Conservation (phyloP, 2,888 invertebrate species). For the Melieria crassipennis region DNA sequence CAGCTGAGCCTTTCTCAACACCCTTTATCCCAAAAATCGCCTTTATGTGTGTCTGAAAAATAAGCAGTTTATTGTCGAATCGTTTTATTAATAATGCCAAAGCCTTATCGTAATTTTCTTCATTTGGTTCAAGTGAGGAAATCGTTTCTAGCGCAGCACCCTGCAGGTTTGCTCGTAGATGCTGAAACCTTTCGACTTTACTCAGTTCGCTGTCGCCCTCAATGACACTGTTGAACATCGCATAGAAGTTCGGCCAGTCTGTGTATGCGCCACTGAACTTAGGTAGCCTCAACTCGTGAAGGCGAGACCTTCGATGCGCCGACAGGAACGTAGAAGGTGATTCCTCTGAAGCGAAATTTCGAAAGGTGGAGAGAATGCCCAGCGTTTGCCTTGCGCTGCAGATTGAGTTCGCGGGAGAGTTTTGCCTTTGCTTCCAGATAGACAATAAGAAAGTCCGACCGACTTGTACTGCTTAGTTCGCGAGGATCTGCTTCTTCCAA, state of each 20-base stretch:
- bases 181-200: conserved; percentile 39
- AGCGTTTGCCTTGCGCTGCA: neutral
- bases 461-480: conserved; percentile 10
- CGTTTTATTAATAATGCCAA: conserved; percentile 38
- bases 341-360: conserved; percentile 25
- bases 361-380: conserved; percentile 29
- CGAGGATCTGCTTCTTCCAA: conserved; percentile 22
- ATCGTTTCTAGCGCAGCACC: conserved; percentile 38
- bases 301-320: conserved; percentile 31
- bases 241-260: conserved; percentile 38
- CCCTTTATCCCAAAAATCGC: conserved; percentile 38
- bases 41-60: conserved; percentile 29
- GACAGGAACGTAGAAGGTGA: neutral
- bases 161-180: conserved; percentile 32
- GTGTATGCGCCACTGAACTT: conserved; percentile 37
- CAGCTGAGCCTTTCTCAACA: conserved; percentile 26
- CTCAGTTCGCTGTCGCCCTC: conserved; percentile 30
- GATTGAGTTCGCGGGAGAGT: conserved; percentile 24
- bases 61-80: conserved; percentile 36
- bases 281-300: conserved; percentile 39
- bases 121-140: conserved; percentile 35
- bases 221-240: conserved; percentile 37
- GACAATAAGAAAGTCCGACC: conserved; percentile 15
- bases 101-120: conserved; percentile 42
- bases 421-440: conserved; percentile 38